Conservation (phyloP, 2,888 invertebrate species). For the Perizoma flavofasciatum region DNA sequence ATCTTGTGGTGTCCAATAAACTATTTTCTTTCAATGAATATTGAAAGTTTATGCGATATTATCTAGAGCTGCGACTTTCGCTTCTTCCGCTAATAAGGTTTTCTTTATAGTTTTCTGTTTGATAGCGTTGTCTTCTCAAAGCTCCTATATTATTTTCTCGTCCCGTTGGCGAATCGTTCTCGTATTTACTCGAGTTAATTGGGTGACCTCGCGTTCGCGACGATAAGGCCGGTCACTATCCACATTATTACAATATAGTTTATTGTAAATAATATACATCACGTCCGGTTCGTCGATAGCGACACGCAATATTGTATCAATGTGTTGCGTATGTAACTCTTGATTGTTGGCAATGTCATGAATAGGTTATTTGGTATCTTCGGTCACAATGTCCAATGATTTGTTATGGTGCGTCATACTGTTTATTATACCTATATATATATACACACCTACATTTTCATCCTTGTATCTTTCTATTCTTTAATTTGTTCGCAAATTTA, state of each 20-base stretch:
- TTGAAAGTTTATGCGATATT: too few species aligned
- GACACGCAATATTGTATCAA: conserved; percentile 14
- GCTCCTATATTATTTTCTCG: not conserved
- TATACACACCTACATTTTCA: too few species aligned
- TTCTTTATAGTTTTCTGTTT: too few species aligned
- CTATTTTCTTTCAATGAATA: too few species aligned
- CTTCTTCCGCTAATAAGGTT: too few species aligned
- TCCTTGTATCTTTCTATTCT: too few species aligned
- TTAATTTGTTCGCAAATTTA: too few species aligned
- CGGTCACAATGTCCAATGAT: conserved; percentile 8
- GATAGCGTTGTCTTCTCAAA: too few species aligned
- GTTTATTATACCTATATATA: not conserved
- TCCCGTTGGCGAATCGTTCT: not conserved
- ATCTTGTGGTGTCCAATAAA: too few species aligned
- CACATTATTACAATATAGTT: not conserved
- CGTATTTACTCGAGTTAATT: conserved; percentile 3
- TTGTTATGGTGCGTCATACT: not conserved
- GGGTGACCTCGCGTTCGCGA: conserved; percentile 7
- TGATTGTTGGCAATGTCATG: not conserved
- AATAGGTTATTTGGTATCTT: conserved; percentile 2
- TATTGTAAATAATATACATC: not conserved
- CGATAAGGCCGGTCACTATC: conserved; percentile 1
- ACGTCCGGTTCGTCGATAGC: conserved; percentile 12
- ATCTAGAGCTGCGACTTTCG: too few species aligned
- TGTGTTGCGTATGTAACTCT: conserved; percentile 10